phyloP scores from a whole-genome alignment of 2,113 vertebrate species.

The Charina bottae region DNA sequence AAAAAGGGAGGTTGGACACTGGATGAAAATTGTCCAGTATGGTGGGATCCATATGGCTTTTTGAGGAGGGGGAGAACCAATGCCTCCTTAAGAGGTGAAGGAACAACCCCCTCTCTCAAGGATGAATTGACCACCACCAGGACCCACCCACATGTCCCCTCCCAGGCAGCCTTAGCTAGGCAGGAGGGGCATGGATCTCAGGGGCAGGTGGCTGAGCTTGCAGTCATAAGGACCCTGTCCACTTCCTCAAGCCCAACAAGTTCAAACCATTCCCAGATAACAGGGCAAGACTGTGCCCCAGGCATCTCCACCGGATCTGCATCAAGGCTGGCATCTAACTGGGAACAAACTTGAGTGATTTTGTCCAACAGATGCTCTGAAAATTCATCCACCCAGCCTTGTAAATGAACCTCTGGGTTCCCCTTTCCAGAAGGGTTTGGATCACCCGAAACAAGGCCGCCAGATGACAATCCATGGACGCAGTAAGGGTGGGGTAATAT shows the following conservation, averaged over 20 bases:
- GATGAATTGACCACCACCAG: too few species aligned
- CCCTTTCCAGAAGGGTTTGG: background rate
- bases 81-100: too few species aligned
- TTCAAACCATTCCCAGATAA: background rate
- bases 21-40: too few species aligned
- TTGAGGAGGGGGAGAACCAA: too few species aligned
- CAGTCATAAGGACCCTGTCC: background rate
- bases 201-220: background rate
- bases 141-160: too few species aligned
- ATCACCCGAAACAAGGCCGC: background rate
- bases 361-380: background rate
- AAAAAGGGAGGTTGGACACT: too few species aligned
- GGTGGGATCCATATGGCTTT: too few species aligned
- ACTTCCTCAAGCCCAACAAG: background rate
- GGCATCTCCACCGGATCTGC: background rate
- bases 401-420: background rate
- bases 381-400: background rate
- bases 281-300: background rate
- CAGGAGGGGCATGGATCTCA: too few species aligned
- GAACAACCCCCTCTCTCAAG: too few species aligned
- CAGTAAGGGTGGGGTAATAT: background rate
- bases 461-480: background rate
- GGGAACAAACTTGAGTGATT: background rate
- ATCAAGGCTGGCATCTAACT: background rate
- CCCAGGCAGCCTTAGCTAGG: too few species aligned